Conservation (phyloP, 2,888 invertebrate species). For the Drosophila limbata region DNA sequence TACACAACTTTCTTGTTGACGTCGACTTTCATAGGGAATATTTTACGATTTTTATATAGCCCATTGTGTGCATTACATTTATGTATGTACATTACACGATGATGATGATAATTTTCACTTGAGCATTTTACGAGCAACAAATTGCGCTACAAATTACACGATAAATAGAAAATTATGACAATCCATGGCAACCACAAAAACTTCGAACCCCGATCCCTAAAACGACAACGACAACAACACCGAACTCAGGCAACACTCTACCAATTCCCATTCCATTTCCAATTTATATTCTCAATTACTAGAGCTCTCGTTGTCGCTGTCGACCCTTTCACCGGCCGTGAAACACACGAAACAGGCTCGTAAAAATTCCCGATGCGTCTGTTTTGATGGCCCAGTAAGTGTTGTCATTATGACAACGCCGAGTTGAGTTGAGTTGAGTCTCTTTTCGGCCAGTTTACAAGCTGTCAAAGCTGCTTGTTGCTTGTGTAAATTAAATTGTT, state of each 20-base stretch:
- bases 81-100: constrained; percentile 52
- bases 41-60: constrained; percentile 79
- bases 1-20: constrained; percentile 28
- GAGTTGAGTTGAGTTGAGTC: constrained; percentile 7
- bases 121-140: constrained; percentile 82
- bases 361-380: constrained; percentile 76
- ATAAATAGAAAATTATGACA: constrained; percentile 85
- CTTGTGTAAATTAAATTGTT: constrained; percentile 80
- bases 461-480: constrained; percentile 77
- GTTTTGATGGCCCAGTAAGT: constrained; percentile 80
- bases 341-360: constrained; percentile 56
- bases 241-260: constrained; percentile 10
- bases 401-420: constrained; percentile 76
- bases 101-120: constrained; percentile 65
- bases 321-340: constrained; percentile 62
- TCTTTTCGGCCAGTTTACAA: constrained; percentile 51
- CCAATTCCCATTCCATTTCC: neutral
- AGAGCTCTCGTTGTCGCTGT: neutral
- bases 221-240: neutral
- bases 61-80: constrained; percentile 63
- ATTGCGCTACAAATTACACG: constrained; percentile 83
- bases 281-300: no score
- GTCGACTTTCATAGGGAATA: constrained; percentile 25
- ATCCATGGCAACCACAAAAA: constrained; percentile 43
- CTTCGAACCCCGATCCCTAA: constrained; percentile 33